Evolutionary conservation across 2,888 invertebrate species (phyloP).

Genomic region (Hoplodrina blanda): DNA sequence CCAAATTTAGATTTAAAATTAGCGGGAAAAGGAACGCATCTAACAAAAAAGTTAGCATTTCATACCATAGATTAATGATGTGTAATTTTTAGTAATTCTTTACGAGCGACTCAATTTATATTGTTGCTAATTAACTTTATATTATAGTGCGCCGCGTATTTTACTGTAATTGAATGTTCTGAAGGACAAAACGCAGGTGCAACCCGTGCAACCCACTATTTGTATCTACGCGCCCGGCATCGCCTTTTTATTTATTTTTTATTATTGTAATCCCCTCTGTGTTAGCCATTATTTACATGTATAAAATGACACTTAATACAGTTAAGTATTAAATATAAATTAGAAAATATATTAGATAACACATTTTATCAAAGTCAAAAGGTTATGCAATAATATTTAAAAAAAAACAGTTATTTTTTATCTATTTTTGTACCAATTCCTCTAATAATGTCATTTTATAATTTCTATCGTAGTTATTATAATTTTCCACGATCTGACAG

Average conservation of each 20-base stretch:
- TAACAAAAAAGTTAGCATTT: slow-evolving; percentile 33
- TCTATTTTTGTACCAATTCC: neutral
- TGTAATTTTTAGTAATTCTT: slow-evolving; percentile 57
- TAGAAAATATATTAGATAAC: slow-evolving; percentile 25
- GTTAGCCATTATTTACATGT: slow-evolving; percentile 39
- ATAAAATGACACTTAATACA: slow-evolving; percentile 20
- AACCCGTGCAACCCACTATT: slow-evolving; percentile 46
- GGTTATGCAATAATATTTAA: neutral
- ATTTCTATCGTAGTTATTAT: neutral
- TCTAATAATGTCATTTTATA: neutral
- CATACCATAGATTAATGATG: slow-evolving; percentile 44
- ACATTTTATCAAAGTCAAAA: slow-evolving; percentile 1
- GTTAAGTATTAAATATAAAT: slow-evolving; percentile 40
- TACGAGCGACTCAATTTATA: slow-evolving; percentile 55
- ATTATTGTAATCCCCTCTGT: slow-evolving; percentile 22
- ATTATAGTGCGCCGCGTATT: slow-evolving; percentile 46
- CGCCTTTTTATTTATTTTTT: slow-evolving; percentile 32
- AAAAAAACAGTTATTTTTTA: neutral
- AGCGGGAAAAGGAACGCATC: slow-evolving; percentile 16
- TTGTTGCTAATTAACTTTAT: slow-evolving; percentile 61
- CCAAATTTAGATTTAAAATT: slow-evolving; percentile 29
- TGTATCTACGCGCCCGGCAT: slow-evolving; percentile 39
- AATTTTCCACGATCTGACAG: neutral
- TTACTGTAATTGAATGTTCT: slow-evolving; percentile 61
- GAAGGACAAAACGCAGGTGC: slow-evolving; percentile 59